Evolutionary conservation across 2,113 vertebrate species (phyloP).

Genomic region (Calidris pugnax): DNA sequence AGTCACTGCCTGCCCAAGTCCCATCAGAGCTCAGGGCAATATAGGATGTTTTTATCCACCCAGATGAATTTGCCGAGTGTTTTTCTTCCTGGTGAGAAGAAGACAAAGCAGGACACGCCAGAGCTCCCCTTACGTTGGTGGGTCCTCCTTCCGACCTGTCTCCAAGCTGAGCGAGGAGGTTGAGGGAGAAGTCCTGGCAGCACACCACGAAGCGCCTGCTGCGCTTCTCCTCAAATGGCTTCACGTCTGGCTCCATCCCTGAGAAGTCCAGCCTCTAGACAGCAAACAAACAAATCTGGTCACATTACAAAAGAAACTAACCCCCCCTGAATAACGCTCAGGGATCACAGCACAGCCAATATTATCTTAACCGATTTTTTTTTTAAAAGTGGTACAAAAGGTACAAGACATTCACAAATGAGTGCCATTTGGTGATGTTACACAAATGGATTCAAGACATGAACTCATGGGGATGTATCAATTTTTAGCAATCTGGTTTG

Average conservation of each 20-base stretch:
- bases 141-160: slow-evolving; percentile 82
- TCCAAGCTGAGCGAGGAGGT: slow-evolving; percentile 86
- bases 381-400: not conserved
- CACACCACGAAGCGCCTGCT: slow-evolving; percentile 87
- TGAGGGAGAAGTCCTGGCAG: slow-evolving; percentile 92
- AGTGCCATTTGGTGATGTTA: not conserved
- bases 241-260: slow-evolving; percentile 92
- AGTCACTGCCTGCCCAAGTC: accelerated
- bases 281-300: slow-evolving; percentile 11
- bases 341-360: not conserved
- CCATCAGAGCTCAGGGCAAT: not conserved
- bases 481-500: not conserved
- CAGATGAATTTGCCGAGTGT: not conserved
- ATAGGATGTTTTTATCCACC: not conserved
- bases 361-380: not conserved
- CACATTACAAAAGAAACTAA: slow-evolving; percentile 14
- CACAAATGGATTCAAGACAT: not conserved
- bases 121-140: slow-evolving; percentile 84
- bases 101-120: not conserved
- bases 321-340: not conserved
- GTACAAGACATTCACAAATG: not conserved
- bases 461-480: not conserved
- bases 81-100: not conserved
- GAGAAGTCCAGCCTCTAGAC: slow-evolving; percentile 93
- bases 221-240: slow-evolving; percentile 93